Base-by-base conservation (phyloP, 1,140 invertebrate species). In the Centruroides sculpturatus region DNA sequence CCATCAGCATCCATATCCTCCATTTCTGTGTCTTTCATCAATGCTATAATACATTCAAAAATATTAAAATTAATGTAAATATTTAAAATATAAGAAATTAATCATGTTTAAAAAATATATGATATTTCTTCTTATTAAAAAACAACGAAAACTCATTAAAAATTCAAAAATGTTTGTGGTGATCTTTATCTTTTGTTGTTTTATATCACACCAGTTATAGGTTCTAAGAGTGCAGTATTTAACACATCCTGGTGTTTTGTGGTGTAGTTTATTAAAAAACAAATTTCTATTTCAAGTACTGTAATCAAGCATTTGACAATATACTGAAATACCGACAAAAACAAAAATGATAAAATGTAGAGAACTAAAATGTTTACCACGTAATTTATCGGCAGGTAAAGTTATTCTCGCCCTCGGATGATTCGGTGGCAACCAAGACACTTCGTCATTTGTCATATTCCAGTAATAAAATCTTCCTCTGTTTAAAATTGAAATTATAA, bases 381-480 rank as follows among this genome's bases (percentile, higher is more conserved):
- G 76, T 58, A 93, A 75, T 69, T 85, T 85, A 36, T 89, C 84
- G 34, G 91, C 92, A 67, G 89, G 85, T 70, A 87, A 81, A 4
- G 84, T 83, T 56, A 89, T 80, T 35, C 81, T 76, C 57, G 89
- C 87, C 71, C 83, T 84, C n/a, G 92, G 93, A 77, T 98, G 93
- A 35, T 78, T 77, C 12, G 95, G 94, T 48, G 93, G 89, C 55
- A 95, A 71, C 95, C 95, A 98, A 4, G 87, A 87, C 1, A 99
- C 95, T 63, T 91, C 77, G 77, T 96, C 92, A 64, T 87, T 92
- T 57, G 84, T 80, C 68, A 84, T 82, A 72, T 94, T 89, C 94
- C 94, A 98, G 72, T 93, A 98, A 75, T 96, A 98, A 76, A 89
- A 90, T 65, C 87, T 79, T 1, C 85, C 85, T 65, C 86, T 87